A percentile compares a stretch with the other conserved stretches of the same genome.
Conservation (phyloP, 1,140 invertebrate genomes). For the Meloidogyne exigua region DNA sequence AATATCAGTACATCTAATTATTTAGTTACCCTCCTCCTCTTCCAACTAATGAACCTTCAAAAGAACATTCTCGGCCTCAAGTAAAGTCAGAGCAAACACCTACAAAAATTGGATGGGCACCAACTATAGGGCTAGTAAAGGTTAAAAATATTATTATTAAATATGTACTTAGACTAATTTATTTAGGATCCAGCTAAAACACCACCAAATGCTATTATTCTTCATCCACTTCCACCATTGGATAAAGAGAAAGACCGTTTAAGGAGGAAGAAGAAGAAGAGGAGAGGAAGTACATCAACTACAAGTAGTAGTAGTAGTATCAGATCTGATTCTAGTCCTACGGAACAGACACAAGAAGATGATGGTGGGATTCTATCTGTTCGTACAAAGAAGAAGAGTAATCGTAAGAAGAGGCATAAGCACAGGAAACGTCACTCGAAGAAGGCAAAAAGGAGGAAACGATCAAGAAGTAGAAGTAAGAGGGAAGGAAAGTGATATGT, state of each 20-base stretch:
- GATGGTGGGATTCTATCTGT: not conserved
- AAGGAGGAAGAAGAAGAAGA: not conserved
- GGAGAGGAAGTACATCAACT: not conserved
- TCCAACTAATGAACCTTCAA: not conserved
- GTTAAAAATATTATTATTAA: not conserved
- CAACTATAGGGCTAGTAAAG: not conserved
- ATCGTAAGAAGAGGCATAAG: not conserved
- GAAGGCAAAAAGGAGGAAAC: not conserved
- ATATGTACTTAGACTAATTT: not conserved
- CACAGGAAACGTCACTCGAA: not conserved
- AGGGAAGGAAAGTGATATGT: not conserved
- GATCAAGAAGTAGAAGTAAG: not conserved
- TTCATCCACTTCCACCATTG: not conserved
- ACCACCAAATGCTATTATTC: not conserved
- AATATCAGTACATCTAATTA: too few species aligned
- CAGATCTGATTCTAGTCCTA: not conserved
- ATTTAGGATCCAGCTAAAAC: not conserved
- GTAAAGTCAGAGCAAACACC: not conserved
- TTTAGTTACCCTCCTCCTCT: not conserved
- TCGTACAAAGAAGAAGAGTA: not conserved
- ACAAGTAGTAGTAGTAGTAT: not conserved
- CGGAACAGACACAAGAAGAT: not conserved
- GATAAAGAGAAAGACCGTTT: not conserved
- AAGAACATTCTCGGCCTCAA: not conserved
- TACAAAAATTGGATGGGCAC: not conserved